Evolutionary conservation across 2,797 vertebrate genomes (phyloP), one percentile per base, ranked within the genome.

Genomic region (Etheostoma nigrum): DNA sequence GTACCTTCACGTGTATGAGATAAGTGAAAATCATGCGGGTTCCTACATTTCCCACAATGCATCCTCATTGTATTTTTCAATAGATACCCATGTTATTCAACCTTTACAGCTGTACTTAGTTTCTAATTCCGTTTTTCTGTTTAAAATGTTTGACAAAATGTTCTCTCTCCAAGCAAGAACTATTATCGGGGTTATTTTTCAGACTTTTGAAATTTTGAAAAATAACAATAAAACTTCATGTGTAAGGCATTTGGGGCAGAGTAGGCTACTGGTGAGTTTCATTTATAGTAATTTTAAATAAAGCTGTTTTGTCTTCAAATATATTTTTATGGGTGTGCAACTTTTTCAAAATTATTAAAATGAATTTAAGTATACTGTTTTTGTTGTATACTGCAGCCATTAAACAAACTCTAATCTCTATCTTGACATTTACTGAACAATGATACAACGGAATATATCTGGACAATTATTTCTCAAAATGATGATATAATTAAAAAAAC

Each of bases 141-240:
- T 62, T n/a, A 62, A 47, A 63, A 33, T 53, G 23, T 53, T 53
- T 40, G 33, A 40, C 12, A 12, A 59, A 40, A 63, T 63, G 13
- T 63, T 14, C 13, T 13, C 12, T 48, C 23, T 30, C 12, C 61
- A 63, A 19, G 44, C 21, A 52, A 23, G 0, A 52, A 40, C 36
- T 52, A 36, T 8, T 19, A 33, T 58, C 10, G 3, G 55, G 16
- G 54, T 36, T 51, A 51, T 51, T 40, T 40, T 40, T 40, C 36
- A 40, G 10, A 40, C 36, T 40, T 40, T 52, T 14, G 0, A 54
- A 16, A 13, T 2, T 25, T 16, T 9, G 3, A 30, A 25, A 61
- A 25, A 61, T 45, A 16, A 45, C 40, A 4, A 2, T 45, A 14
- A 23, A 16, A 23, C 7, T 4, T 21, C 4, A 12, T 40, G 9